A percentile compares a stretch with the other conserved stretches of the same genome.
phyloP scores from a whole-genome alignment of 2,888 invertebrate genomes.

The Monopis laevigella region DNA sequence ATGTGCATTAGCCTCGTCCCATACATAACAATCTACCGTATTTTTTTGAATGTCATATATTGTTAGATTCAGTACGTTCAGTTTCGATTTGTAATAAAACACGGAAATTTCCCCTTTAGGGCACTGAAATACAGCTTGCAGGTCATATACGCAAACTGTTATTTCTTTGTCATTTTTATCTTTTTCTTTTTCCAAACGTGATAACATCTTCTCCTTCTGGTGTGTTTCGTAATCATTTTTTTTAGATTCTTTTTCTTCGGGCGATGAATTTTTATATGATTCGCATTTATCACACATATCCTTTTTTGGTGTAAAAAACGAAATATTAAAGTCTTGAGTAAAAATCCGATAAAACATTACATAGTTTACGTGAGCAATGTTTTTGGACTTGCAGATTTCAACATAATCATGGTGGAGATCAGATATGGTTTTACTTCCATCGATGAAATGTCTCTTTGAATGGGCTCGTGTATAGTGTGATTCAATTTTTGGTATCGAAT shows the following conservation, averaged over 20 bases:
- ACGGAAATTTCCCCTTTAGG: too few relatives aligned
- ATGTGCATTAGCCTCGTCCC: conserved; percentile 23
- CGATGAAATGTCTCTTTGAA: conserved; percentile 17
- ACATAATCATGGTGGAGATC: conserved; percentile 19
- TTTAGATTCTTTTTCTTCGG: neutral
- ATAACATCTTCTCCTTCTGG: neutral
- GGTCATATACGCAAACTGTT: neutral
- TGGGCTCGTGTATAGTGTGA: conserved; percentile 17
- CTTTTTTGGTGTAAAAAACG: too few relatives aligned
- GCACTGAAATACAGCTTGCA: too few relatives aligned
- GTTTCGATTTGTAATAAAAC: conserved; percentile 21
- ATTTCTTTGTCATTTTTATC: too few relatives aligned
- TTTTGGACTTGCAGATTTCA: neutral
- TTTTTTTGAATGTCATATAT: conserved; percentile 16
- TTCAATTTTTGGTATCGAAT: conserved; percentile 18
- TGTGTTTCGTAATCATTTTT: too few relatives aligned
- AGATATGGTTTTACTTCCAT: conserved; percentile 16
- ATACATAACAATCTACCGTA: conserved; percentile 21
- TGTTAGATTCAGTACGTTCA: conserved; percentile 20
- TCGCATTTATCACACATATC: conserved; percentile 8
- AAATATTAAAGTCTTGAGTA: neutral
- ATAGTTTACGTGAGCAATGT: neutral
- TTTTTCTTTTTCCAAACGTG: neutral
- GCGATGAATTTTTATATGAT: neutral
- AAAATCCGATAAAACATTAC: neutral